Conservation (phyloP, 2,113 vertebrate genomes). For the Cynocephalus volans region DNA sequence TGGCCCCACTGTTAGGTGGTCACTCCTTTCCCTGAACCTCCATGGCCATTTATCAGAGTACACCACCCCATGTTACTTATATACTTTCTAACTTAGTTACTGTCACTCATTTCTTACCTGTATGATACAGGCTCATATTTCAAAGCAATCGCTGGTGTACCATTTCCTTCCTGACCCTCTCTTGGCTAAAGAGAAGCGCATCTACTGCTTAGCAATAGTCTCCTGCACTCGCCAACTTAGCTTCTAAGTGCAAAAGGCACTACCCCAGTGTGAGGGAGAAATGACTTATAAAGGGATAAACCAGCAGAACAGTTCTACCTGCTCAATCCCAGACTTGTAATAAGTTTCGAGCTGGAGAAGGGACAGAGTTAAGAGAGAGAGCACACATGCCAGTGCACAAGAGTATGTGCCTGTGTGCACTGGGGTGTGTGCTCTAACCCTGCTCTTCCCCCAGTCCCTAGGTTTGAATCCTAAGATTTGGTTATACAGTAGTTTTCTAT, state of each 20-base stretch:
- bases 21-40: not conserved
- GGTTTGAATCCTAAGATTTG: not conserved
- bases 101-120: not conserved
- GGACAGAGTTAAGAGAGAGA: not conserved
- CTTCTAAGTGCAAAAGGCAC: conserved; percentile 1
- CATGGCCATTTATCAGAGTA: not conserved
- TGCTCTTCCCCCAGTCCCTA: not conserved
- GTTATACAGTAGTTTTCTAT: not conserved
- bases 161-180: not conserved
- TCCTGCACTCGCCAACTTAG: not conserved
- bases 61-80: not conserved
- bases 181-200: not conserved
- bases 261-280: not conserved
- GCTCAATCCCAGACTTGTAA: not conserved
- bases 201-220: not conserved
- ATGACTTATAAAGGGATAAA: not conserved
- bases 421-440: accelerated
- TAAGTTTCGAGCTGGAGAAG: not conserved
- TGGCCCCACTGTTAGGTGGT: not conserved
- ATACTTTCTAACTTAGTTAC: not conserved
- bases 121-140: not conserved
- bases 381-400: too few relatives aligned
- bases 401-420: too few relatives aligned
- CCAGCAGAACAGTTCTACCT: not conserved
- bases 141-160: not conserved